Percentiles rank a stretch among this genome's conserved stretches.
Conservation (phyloP, 1,140 invertebrate genomes). For the Scaptomyza graminum region DNA sequence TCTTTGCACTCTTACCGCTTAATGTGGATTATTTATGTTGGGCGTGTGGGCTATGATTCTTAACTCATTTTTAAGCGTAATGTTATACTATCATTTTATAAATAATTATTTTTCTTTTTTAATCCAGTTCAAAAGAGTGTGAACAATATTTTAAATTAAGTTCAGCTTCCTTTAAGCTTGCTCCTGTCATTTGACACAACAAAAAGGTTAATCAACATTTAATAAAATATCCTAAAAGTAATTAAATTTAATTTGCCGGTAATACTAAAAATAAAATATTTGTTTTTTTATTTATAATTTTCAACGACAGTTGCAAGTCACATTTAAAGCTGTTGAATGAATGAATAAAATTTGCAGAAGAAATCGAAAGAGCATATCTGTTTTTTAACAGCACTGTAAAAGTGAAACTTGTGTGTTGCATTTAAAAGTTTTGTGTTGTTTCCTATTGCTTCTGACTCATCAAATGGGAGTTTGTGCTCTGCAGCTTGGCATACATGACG, state of each 20-base stretch:
- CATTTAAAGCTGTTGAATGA: too few species aligned
- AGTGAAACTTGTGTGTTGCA: background rate
- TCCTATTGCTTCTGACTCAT: slow-evolving; percentile 5
- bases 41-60: background rate
- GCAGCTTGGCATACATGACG: slow-evolving; percentile 26
- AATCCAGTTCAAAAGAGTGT: slow-evolving; percentile 39
- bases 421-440: slow-evolving; percentile 8
- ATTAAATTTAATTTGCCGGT: background rate
- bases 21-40: slow-evolving; percentile 27
- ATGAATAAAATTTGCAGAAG: too few species aligned
- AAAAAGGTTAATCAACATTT: slow-evolving; percentile 6
- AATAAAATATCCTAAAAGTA: background rate
- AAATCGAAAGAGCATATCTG: background rate
- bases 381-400: slow-evolving; percentile 18
- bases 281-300: too few species aligned
- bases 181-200: background rate
- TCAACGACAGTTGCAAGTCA: too few species aligned
- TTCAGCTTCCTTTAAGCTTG: background rate
- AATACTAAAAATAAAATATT: background rate
- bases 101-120: slow-evolving; percentile 44
- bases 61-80: slow-evolving; percentile 23
- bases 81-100: slow-evolving; percentile 3
- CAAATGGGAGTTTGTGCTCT: slow-evolving; percentile 9
- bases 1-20: slow-evolving; percentile 38
- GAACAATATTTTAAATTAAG: slow-evolving; percentile 18